phyloP scores from a whole-genome alignment of 92 coral and sea anemone genomes.

The Actinernus sp. region DNA sequence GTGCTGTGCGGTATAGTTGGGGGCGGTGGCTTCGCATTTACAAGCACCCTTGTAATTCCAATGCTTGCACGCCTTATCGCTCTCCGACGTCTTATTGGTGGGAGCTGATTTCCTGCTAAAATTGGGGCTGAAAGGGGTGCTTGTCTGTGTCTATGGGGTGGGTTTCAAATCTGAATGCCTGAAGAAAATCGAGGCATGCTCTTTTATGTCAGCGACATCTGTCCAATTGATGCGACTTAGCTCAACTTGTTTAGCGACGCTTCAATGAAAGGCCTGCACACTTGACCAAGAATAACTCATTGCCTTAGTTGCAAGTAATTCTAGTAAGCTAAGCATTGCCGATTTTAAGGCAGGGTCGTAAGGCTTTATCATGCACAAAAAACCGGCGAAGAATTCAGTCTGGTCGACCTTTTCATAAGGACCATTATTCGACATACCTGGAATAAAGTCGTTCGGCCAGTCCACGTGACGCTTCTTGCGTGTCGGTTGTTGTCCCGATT shows the following conservation, averaged over 20 bases:
- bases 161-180: slow-evolving; percentile 3
- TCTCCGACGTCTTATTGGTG: slow-evolving; percentile 14
- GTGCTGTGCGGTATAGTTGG: slow-evolving; percentile 10
- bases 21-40: slow-evolving; percentile 4
- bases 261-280: slow-evolving; percentile 9
- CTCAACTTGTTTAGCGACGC: slow-evolving; percentile 23
- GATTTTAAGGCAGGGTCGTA: neutral
- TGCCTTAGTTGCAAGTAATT: slow-evolving; percentile 5
- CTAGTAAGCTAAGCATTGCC: slow-evolving; percentile 16
- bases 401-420: slow-evolving; percentile 8
- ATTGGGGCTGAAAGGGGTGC: neutral
- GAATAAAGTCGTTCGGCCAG: slow-evolving; percentile 25
- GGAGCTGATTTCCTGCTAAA: neutral
- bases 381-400: slow-evolving; percentile 21
- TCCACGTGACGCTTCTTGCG: slow-evolving; percentile 25
- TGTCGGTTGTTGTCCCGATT: neutral
- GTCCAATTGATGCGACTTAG: slow-evolving; percentile 12
- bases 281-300: too few species aligned
- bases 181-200: slow-evolving; percentile 5
- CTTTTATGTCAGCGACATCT: slow-evolving; percentile 1
- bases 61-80: slow-evolving; percentile 4
- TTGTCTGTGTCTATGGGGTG: neutral
- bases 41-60: slow-evolving; percentile 13
- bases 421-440: slow-evolving; percentile 7
- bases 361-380: slow-evolving; percentile 16